Base-by-base conservation (phyloP, 2,113 vertebrate genomes). In the Callionymus lyra region DNA sequence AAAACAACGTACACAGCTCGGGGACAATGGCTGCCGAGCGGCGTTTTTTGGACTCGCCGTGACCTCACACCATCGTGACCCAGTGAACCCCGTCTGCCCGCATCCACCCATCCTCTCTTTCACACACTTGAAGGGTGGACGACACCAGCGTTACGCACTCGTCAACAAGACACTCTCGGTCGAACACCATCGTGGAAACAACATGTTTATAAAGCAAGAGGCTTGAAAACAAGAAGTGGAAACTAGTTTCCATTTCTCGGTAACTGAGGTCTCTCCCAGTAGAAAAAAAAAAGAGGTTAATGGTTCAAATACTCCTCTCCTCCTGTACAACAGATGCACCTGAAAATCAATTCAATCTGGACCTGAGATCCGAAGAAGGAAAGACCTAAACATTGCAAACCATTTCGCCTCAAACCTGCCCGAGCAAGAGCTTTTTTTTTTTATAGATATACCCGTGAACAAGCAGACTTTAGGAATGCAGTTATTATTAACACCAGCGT, bases 401-500 rank as follows among this genome's bases (percentile, higher is more conserved):
- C 48, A 55, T 57, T 47, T 56, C 63, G 70, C 70, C 70, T 62
- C 14, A 66, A 42, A 68, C 31, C 65, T 61, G 6, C 45, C 50
- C 12, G 40, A 44, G 54, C 57, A 55, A n/a, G 51, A 32, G 57
- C 55, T 39, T 37, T 41, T 1, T 35, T 40, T 66, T 44, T 31
- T 9, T 45, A n/a, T 27, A 27, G 4, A 27, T 11, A 32, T 55
- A 52, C 63, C 63, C 57, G 50, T 34, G 51, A 64, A 72, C 68
- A 53, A 56, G 62, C 58, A 73, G 59, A 67, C 52, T 41, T 1
- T 17, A 46, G 54, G 63, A 74, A 76, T 65, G 62, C 60, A 50
- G 69, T 73, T 74, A 73, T 68, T 65, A 75, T 73, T 72, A 74
- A 72, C 57, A 49, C 31, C 61, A 47, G 50, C 46, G 10, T 38